Evolutionary conservation across 23 tunicate genomes (phyloP).

Genomic region (Ascidia mentula): DNA sequence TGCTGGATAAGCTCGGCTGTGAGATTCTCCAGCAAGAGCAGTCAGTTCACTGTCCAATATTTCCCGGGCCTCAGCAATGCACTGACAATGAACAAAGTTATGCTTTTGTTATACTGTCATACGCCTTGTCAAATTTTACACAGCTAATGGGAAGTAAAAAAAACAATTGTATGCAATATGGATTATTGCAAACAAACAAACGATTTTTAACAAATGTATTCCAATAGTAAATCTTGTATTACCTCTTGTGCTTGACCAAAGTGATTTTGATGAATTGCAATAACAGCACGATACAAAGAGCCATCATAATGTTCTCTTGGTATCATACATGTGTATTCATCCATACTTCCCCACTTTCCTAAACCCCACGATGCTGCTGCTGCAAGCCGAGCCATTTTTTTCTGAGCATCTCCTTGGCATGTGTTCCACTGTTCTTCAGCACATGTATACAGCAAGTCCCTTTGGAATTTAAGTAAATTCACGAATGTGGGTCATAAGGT

Average conservation of each 20-base stretch:
- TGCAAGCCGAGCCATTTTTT: slow-evolving; percentile 91
- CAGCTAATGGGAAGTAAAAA: neutral
- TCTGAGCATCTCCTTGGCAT: slow-evolving; percentile 53
- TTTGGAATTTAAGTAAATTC: slow-evolving; percentile 16
- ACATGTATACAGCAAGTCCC: slow-evolving; percentile 61
- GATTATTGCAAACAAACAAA: neutral
- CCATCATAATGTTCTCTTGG: slow-evolving; percentile 97
- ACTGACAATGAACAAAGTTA: slow-evolving; percentile 32
- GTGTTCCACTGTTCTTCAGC: slow-evolving; percentile 66
- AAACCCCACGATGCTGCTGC: slow-evolving; percentile 97
- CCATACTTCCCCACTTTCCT: slow-evolving; percentile 89
- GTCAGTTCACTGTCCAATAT: slow-evolving; percentile 88
- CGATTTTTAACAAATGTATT: neutral
- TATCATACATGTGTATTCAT: slow-evolving; percentile 82
- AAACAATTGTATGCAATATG: too few species aligned
- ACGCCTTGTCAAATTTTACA: too few species aligned
- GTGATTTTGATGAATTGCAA: slow-evolving; percentile 71
- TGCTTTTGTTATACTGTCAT: too few species aligned
- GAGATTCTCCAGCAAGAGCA: slow-evolving; percentile 87
- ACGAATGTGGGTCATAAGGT: too few species aligned
- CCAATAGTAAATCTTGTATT: neutral
- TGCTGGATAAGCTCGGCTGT: slow-evolving; percentile 91
- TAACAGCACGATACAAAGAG: slow-evolving; percentile 87
- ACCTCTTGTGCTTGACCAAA: slow-evolving; percentile 93
- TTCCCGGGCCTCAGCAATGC: slow-evolving; percentile 85